These are phyloP conservation scores for Heterotis niloticus DNA, from an alignment of 2,113 vertebrate species.

Conservation along the genomic window DNA sequence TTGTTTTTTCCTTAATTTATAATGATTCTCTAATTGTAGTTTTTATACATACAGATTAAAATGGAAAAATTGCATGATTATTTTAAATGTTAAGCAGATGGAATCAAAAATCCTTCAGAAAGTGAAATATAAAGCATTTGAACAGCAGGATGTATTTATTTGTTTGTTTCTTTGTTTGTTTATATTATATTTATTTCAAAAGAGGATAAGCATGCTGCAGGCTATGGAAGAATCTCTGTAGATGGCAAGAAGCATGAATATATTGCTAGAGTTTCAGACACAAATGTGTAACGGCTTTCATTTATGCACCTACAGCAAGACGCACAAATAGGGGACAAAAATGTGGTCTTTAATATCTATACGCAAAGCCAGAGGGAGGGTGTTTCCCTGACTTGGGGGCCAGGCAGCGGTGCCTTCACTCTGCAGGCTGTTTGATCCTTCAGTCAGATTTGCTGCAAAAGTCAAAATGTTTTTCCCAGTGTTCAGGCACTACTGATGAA, in stretches of 20 bases:
- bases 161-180: too few relatives aligned
- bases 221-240: slow-evolving; percentile 34
- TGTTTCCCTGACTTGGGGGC: slow-evolving; percentile 61
- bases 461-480: slow-evolving; percentile 33
- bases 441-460: slow-evolving; percentile 56
- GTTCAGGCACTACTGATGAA: slow-evolving; percentile 36
- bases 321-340: slow-evolving; percentile 53
- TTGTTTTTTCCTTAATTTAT: too few relatives aligned
- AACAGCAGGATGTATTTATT: too few relatives aligned
- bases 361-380: slow-evolving; percentile 69
- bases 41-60: too few relatives aligned
- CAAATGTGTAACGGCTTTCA: slow-evolving; percentile 44
- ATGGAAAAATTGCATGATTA: too few relatives aligned
- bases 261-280: slow-evolving; percentile 47
- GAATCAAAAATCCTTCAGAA: too few relatives aligned
- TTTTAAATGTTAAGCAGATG: too few relatives aligned
- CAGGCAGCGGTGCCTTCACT: slow-evolving; percentile 57
- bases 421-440: slow-evolving; percentile 59
- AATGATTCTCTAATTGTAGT: too few relatives aligned
- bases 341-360: slow-evolving; percentile 73
- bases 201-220: not conserved
- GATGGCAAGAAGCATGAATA: slow-evolving; percentile 39
- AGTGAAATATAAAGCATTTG: too few relatives aligned
- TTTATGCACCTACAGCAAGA: slow-evolving; percentile 56
- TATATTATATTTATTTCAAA: not conserved